Evolutionary conservation across 2,888 invertebrate species (phyloP).

Genomic region (Eupithecia inturbata): DNA sequence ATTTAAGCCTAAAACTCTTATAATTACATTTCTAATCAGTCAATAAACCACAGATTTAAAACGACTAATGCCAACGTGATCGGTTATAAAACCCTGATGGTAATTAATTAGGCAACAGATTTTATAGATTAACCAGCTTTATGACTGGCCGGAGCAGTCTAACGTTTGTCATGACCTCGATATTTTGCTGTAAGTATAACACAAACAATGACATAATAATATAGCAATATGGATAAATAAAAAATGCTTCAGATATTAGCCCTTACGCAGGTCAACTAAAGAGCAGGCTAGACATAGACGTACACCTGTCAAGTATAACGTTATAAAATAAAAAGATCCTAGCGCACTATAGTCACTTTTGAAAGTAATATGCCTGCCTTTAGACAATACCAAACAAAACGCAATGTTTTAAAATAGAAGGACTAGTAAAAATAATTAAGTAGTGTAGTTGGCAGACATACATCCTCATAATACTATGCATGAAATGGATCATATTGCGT

Average conservation of each 20-base stretch:
- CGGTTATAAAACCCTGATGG: neutral
- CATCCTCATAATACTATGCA: neutral
- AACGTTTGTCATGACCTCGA: neutral
- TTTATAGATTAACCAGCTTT: neutral
- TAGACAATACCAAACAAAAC: slow-evolving; percentile 2
- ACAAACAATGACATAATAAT: neutral
- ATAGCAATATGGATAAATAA: neutral
- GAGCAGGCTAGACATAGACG: neutral
- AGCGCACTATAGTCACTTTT: slow-evolving; percentile 18
- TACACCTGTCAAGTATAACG: neutral
- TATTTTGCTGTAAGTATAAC: neutral
- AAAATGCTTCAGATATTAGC: neutral
- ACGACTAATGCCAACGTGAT: neutral
- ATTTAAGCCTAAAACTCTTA: slow-evolving; percentile 2
- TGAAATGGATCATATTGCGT: neutral
- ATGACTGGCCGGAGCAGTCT: neutral
- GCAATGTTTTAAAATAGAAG: slow-evolving; percentile 15
- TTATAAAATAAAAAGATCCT: slow-evolving; percentile 3
- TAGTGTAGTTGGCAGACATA: slow-evolving; percentile 15
- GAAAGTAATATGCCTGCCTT: neutral
- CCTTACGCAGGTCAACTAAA: neutral
- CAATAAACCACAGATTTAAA: neutral
- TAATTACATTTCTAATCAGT: neutral
- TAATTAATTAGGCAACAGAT: neutral
- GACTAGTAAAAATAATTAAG: slow-evolving; percentile 16